Base-by-base conservation (phyloP, 2,888 invertebrate species). In the Drosophila subsilvestris region DNA sequence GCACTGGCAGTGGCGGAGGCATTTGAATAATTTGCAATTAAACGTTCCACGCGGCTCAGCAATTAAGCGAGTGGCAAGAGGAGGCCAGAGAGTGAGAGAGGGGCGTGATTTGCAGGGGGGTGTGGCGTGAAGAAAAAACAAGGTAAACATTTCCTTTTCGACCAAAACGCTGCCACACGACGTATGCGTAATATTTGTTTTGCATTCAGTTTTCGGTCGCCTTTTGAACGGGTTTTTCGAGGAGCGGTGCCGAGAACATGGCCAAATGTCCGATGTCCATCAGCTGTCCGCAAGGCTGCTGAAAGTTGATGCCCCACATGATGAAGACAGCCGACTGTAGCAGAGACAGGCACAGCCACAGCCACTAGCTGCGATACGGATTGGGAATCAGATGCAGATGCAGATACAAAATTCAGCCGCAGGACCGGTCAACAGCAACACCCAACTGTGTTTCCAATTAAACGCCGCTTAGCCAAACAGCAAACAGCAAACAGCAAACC, bases 401-500 rank as follows among this genome's bases (percentile, higher is more conserved):
- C 83, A 79, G 79, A 79, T 84, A 69, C 81, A 37, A 12, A 12
- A 37, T 37, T 5, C 37, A 37, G 37, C 37, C 37, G 37, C n/a
- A 37, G 81, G 75, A 88, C 84, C 80, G 81, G 88, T 86, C 86
- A 86, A 77, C 78, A 78, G 55, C 81, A 84, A 89, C 89, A 89
- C 89, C 83, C 89, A 89, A 84, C 83, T 84, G 83, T 85, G 88
- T 89, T 84, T 84, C 83, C 83, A 84, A 84, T 84, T 84, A 84
- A 84, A 88, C 81, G 86, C 86, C 80, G 76, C 68, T 67, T 74
- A 67, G 49, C 54, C 67, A 74, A 71, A 74, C 68, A 74, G 62
- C 51, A 61, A 42, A 25, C 68, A 74, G 62, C 51, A 61, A 42
- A 25, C 49, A 58, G 72, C 72, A 62, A 54, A 54, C 42, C 47